A percentile compares a stretch with the other conserved stretches of the same genome.
Conservation (phyloP, 1,140 invertebrate genomes). For the Yoshiicerus persimilis region DNA sequence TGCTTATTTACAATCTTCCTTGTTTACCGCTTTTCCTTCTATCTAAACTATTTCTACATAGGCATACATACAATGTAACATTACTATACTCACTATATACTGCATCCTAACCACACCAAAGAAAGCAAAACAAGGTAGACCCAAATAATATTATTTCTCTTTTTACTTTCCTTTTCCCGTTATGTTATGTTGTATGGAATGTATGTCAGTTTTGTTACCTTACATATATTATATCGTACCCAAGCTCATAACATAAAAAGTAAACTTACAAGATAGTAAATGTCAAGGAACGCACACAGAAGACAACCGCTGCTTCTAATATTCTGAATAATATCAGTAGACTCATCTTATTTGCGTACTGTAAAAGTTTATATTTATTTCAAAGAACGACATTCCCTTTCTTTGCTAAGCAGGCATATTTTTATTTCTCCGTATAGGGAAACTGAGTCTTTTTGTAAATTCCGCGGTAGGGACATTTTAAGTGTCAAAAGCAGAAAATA, state of each 20-base stretch:
- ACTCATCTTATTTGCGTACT: not conserved
- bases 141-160: not conserved
- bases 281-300: not conserved
- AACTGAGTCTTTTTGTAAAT: not conserved
- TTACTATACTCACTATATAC: too few species aligned
- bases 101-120: too few species aligned
- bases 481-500: conserved; percentile 12
- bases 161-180: not conserved
- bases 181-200: too few species aligned
- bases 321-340: conserved; percentile 7
- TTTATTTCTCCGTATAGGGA: not conserved
- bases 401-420: not conserved
- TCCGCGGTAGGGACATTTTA: not conserved
- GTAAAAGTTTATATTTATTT: not conserved
- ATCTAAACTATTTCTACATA: not conserved
- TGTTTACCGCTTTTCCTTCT: not conserved
- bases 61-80: not conserved
- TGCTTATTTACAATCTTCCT: not conserved
- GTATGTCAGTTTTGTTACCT: not conserved
- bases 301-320: not conserved
- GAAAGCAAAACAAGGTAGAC: not conserved
- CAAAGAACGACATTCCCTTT: not conserved
- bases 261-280: not conserved
- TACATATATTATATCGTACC: not conserved
- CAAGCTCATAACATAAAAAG: not conserved